Base-by-base conservation (phyloP, 2,888 invertebrate genomes). In the Panzeria rudis region DNA sequence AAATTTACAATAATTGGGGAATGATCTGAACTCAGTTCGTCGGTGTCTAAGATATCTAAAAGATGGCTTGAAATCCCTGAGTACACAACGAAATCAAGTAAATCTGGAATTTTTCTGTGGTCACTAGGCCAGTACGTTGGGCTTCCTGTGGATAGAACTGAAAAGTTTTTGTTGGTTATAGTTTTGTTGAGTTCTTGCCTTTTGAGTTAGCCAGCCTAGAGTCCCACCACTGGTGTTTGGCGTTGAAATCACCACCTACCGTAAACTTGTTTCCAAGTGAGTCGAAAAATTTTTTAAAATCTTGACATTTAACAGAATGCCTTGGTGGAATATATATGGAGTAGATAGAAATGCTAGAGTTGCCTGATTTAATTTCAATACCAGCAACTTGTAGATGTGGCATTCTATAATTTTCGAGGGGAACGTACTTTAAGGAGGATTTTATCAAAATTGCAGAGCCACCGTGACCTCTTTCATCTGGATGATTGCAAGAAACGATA, bases 391-490 rank as follows among this genome's bases (percentile, higher is more conserved):
- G 29, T 29, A 29, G 2, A 29, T 29, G 29, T 29, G 29, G 3
- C 29, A 29, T 29, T 29, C 29, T 29, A 29, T 29, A 29, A 29
- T 5, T 29, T 29, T 29, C 29, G 2, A 29, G 29, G 29, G 29
- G 29, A 29, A 29, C 29, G 29, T 29, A 32, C 29, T 29, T 29
- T 29, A 29, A 29, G 5, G 29, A 29, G 5, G 29, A 29, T 29
- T 29, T 29, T 29, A 29, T 29, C 5, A 29, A 29, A 29, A 29
- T 5, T 29, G 29, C 29, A 4, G 29, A 29, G 29, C 29, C 29
- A 29, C 59, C 32, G 50, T 41, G 62, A 20, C 35, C 38, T 61
- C 41, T 62, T 11, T 62, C 13, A 62, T 20, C 62, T 11, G 62
- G 20, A 41, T 62, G 44, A 20, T 64, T 64, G 13, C 44, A 41